phyloP scores from a whole-genome alignment of 2,797 vertebrate species.

The Sparus aurata region DNA sequence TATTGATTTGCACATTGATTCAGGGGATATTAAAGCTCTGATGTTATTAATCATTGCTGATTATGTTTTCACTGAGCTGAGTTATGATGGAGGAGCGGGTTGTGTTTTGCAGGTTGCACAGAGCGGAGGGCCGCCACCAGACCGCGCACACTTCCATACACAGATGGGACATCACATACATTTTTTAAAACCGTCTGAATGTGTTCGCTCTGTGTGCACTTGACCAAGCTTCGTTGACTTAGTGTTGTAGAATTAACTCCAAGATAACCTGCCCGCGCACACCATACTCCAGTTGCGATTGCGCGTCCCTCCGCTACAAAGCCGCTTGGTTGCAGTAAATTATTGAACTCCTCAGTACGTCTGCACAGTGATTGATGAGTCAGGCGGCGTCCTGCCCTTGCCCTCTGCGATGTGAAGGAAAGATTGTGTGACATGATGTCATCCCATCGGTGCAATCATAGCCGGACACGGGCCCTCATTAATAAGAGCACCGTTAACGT shows the following conservation, averaged over 20 bases:
- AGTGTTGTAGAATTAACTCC: conserved; percentile 23
- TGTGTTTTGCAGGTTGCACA: conserved; percentile 40
- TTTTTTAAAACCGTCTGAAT: conserved; percentile 47
- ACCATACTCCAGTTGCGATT: not conserved
- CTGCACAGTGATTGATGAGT: conserved; percentile 64
- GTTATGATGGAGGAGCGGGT: conserved; percentile 46
- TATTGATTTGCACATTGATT: conserved; percentile 70
- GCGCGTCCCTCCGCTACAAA: conserved; percentile 23
- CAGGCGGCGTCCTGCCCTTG: conserved; percentile 64
- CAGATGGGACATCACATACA: conserved; percentile 44
- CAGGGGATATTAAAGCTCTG: conserved; percentile 58
- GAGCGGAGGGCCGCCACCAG: conserved; percentile 20
- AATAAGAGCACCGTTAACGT: conserved; percentile 64
- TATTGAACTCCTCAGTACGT: conserved; percentile 59
- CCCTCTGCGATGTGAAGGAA: conserved; percentile 70
- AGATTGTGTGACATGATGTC: conserved; percentile 82
- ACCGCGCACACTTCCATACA: conserved; percentile 28
- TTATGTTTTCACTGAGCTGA: conserved; percentile 62
- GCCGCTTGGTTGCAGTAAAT: conserved; percentile 57
- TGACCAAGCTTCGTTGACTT: conserved; percentile 28
- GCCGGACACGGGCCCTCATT: conserved; percentile 64
- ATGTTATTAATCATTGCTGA: conserved; percentile 70
- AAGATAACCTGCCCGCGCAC: conserved; percentile 24
- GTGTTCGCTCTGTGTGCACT: conserved; percentile 27
- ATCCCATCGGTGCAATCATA: conserved; percentile 75